A percentile compares a stretch with the other conserved stretches of the same genome.
These are phyloP conservation scores for Griposia aprilina DNA, from an alignment of 2,888 invertebrate species.

Conservation along the genomic window DNA sequence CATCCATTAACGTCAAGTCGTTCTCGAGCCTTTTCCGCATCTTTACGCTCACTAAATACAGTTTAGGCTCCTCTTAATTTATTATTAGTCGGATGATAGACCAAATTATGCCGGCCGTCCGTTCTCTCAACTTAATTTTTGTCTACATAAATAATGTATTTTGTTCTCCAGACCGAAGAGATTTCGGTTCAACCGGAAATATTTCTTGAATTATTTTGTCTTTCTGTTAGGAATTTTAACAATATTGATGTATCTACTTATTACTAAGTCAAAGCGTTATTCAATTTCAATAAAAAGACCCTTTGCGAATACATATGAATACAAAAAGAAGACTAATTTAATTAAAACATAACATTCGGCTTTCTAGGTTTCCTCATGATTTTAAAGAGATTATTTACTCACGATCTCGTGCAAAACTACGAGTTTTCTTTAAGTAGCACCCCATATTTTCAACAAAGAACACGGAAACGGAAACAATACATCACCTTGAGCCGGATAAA, in stretches of 20 bases:
- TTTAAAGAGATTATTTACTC: background rate
- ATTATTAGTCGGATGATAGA: conserved; percentile 77
- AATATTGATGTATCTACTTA: background rate
- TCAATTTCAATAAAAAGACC: background rate
- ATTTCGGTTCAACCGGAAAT: conserved; percentile 49
- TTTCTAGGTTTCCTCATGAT: background rate
- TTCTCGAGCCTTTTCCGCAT: conserved; percentile 81
- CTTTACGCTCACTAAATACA: conserved; percentile 83
- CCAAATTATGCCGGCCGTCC: conserved; percentile 69
- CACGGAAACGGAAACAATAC: conserved; percentile 27
- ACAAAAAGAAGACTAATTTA: background rate
- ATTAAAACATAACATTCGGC: conserved; percentile 2
- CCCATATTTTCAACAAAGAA: conserved; percentile 21
- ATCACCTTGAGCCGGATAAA: conserved; percentile 59
- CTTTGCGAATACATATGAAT: background rate
- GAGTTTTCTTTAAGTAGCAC: background rate
- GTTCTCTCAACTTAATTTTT: conserved; percentile 68
- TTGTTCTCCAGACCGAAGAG: conserved; percentile 47
- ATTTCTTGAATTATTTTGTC: conserved; percentile 39
- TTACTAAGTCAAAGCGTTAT: background rate
- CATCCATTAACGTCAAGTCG: conserved; percentile 84
- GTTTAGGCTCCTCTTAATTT: conserved; percentile 76
- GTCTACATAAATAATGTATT: conserved; percentile 70
- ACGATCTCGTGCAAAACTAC: background rate
- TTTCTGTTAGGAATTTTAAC: conserved; percentile 19